Percentiles rank a stretch among this genome's conserved stretches.
Evolutionary conservation across 2,113 vertebrate species (phyloP).

Genomic region (Dicentrarchus labrax): DNA sequence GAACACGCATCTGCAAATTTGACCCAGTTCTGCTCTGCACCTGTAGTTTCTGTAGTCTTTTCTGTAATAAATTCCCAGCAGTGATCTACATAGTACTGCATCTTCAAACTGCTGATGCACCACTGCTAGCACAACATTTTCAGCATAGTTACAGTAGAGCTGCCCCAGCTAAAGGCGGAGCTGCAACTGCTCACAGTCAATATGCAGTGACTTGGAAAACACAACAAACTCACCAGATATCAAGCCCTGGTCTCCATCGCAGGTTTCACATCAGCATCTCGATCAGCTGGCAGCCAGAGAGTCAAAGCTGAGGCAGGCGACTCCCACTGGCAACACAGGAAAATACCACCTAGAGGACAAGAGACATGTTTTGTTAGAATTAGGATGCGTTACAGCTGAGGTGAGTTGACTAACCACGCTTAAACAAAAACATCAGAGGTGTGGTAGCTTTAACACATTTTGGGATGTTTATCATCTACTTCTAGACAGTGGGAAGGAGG

Average conservation of each 20-base stretch:
- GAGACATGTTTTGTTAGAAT: background rate
- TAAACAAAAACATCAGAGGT: background rate
- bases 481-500: constrained; percentile 30
- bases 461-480: constrained; percentile 44
- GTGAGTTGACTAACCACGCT: no score
- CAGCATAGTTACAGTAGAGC: constrained; percentile 31
- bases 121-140: constrained; percentile 57
- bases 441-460: background rate
- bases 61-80: constrained; percentile 44
- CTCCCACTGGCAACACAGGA: constrained; percentile 29
- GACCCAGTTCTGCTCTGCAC: constrained; percentile 62
- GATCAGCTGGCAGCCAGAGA: constrained; percentile 38
- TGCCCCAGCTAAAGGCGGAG: constrained; percentile 18
- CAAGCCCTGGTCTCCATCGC: constrained; percentile 80
- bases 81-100: constrained; percentile 54
- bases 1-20: constrained; percentile 24
- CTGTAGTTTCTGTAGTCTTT: constrained; percentile 47
- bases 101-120: constrained; percentile 63
- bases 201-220: constrained; percentile 47
- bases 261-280: constrained; percentile 76
- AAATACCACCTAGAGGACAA: constrained; percentile 62
- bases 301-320: constrained; percentile 29
- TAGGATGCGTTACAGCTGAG: no score
- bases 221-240: constrained; percentile 80
- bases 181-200: constrained; percentile 32